Conservation (phyloP, 2,113 vertebrate species). For the Laticauda laticaudata region DNA sequence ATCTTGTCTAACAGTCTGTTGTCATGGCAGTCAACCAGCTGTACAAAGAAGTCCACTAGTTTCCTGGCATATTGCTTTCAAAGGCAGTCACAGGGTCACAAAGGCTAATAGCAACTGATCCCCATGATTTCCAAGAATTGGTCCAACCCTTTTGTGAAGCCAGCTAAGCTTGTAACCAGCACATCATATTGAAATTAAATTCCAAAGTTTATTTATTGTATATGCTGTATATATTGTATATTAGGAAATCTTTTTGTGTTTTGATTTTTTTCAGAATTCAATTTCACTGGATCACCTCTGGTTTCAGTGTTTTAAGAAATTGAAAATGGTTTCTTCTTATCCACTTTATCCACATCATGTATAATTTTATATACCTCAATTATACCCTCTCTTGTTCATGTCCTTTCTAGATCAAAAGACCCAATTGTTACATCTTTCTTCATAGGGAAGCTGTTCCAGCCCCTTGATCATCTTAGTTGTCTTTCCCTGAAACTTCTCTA, state of each 20-base stretch:
- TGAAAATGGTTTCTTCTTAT: not conserved
- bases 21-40: not conserved
- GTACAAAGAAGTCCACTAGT: not conserved
- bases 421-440: not conserved
- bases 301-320: not conserved
- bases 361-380: not conserved
- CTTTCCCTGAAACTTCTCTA: not conserved
- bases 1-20: not conserved
- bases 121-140: not conserved
- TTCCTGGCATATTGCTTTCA: not conserved
- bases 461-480: not conserved
- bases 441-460: not conserved
- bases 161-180: not conserved
- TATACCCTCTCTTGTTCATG: not conserved
- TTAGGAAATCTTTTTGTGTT: not conserved
- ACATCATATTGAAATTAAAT: not conserved
- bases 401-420: not conserved
- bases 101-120: not conserved
- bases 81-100: not conserved
- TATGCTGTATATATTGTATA: not conserved
- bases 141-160: not conserved
- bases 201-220: not conserved
- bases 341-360: not conserved
- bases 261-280: not conserved
- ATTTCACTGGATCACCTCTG: not conserved